Evolutionary conservation across 2,113 vertebrate species (phyloP), one percentile per base, ranked within the genome.

Genomic region (Erpornis zantholeuca): DNA sequence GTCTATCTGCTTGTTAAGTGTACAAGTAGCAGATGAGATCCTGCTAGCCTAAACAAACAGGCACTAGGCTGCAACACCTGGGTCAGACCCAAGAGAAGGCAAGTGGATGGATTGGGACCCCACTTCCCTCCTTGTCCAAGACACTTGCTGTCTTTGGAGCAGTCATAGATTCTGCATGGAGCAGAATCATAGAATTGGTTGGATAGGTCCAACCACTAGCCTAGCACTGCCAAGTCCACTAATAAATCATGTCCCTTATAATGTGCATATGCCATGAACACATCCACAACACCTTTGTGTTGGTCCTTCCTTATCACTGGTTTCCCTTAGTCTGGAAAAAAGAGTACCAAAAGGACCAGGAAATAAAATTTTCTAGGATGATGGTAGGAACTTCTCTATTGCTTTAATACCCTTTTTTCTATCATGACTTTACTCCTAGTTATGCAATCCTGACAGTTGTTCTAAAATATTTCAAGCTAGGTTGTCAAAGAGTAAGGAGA

Each of bases 261-360:
- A 24, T 0, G 0, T 40, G 53, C 4, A 5, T 24, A 24, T 47
- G 21, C 23, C 3, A 3, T 60, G 36, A 80, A 21, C 54, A 52
- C 6, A 23, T 73, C 66, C 54, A 63, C 25, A 72, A 53, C 3
- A 29, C 22, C 16, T 87, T 79, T 69, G 19, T 31, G 40, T 65
- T 90, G 15, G 21, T 70, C 82, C n/a, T 42, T 82, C 53, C 47
- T 45, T 82, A 15, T 42, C 45, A 11, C 68, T 73, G 35, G 3
- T 88, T 92, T 72, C 59, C 38, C 13, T 70, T 56, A 56, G 27
- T n/a, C 35, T 80, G 65, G 27, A 16, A 18, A 42, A 80, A 81
- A 84, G n/a, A 10, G 11, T 24, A 72, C 10, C 24, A 79, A 44
- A 90, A 82, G 11, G 40, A 82, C 42, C 14, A 44, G 21, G 56